These are phyloP conservation scores for Cariama cristata DNA, from an alignment of 2,113 vertebrate species.

Conservation along the genomic window DNA sequence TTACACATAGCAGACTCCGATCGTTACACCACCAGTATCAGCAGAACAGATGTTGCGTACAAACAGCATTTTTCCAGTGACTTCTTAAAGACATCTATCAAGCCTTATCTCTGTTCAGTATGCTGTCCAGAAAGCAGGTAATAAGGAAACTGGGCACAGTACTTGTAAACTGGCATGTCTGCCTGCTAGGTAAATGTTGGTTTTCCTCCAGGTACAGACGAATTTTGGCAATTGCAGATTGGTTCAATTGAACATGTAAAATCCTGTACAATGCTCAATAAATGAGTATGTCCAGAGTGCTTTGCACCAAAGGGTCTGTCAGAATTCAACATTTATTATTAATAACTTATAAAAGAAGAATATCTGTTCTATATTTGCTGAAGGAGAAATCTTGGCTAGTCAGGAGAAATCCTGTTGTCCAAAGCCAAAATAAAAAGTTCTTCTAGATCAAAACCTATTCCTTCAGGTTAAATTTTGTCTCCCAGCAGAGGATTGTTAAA, in stretches of 20 bases:
- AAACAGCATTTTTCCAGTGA: not conserved
- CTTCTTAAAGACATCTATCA: not conserved
- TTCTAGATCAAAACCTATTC: not conserved
- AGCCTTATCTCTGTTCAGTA: not conserved
- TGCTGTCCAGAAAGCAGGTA: not conserved
- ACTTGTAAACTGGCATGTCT: not conserved
- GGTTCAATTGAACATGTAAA: not conserved
- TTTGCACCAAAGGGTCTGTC: not conserved
- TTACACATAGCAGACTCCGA: not conserved
- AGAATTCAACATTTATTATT: not conserved
- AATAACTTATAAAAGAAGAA: not conserved
- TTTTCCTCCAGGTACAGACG: not conserved
- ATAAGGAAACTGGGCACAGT: not conserved
- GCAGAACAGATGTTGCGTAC: not conserved
- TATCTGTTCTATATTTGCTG: not conserved
- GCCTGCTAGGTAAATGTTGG: accelerated
- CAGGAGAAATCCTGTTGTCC: not conserved
- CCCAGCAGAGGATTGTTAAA: not conserved
- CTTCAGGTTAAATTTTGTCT: slow-evolving; percentile 22
- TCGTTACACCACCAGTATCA: not conserved
- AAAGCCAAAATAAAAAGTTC: slow-evolving; percentile 19
- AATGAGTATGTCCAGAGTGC: not conserved
- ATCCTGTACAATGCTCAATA: not conserved
- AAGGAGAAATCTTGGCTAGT: not conserved
- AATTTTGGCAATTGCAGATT: not conserved